Conservation (phyloP, 2,113 vertebrate genomes). For the Oncorhynchus keta region DNA sequence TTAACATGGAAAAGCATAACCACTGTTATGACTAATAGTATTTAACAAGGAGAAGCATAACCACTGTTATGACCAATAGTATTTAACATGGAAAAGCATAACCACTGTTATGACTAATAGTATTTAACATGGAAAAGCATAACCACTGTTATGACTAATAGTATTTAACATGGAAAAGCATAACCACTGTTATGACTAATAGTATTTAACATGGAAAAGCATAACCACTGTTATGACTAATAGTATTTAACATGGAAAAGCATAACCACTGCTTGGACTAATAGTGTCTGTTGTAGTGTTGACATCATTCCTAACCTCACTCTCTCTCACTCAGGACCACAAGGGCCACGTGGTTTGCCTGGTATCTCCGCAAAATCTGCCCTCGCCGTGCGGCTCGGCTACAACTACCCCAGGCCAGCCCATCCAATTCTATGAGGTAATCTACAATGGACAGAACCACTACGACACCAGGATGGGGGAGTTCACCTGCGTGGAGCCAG, state of each 20-base stretch:
- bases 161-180: too few species aligned
- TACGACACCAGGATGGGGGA: slow-evolving; percentile 43
- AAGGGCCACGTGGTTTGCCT: slow-evolving; percentile 11
- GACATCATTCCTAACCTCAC: background rate
- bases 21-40: background rate
- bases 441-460: slow-evolving; percentile 58
- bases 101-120: background rate
- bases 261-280: background rate
- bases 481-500: slow-evolving; percentile 53
- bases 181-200: background rate
- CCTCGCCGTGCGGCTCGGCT: slow-evolving; percentile 54
- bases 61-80: background rate
- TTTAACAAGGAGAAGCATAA: background rate
- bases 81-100: too few species aligned
- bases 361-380: slow-evolving; percentile 35
- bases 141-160: background rate
- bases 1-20: background rate
- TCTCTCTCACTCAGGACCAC: slow-evolving; percentile 21
- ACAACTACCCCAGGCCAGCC: background rate
- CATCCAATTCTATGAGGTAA: slow-evolving; percentile 33
- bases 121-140: too few species aligned
- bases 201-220: too few species aligned
- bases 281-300: background rate
- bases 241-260: too few species aligned
- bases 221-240: background rate